Percentiles rank a stretch among this genome's conserved stretches.
These are phyloP conservation scores for Pollenia labialis DNA, from an alignment of 2,888 invertebrate species.

Conservation along the genomic window DNA sequence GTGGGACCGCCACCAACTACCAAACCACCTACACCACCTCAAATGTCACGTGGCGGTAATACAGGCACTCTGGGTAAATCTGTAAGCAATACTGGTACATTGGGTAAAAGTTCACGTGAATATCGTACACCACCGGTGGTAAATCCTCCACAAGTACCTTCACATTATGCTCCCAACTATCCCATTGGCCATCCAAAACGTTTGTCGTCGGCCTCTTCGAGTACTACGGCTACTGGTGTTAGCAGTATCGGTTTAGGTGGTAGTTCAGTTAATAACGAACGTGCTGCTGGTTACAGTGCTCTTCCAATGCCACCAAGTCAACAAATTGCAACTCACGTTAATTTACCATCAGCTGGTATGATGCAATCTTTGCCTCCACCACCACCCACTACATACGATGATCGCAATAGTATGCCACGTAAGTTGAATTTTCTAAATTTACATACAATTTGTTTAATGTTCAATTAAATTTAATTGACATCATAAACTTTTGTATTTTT, in stretches of 20 bases:
- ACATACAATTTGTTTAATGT: not conserved
- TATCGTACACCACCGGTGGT: constrained; percentile 98
- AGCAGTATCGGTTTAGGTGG: constrained; percentile 81
- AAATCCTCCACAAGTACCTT: constrained; percentile 98
- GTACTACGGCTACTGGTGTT: constrained; percentile 75
- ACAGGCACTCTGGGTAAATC: constrained; percentile 88
- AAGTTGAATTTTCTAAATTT: constrained; percentile 83
- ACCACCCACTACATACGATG: constrained; percentile 87
- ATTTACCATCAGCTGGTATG: constrained; percentile 89
- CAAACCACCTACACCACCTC: constrained; percentile 97
- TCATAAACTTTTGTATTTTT: constrained; percentile 21
- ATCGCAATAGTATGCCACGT: constrained; percentile 92
- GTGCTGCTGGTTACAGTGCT: constrained; percentile 94
- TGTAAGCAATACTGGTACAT: constrained; percentile 85
- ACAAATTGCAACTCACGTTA: constrained; percentile 85
- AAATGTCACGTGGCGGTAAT: constrained; percentile 87
- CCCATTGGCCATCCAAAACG: constrained; percentile 92
- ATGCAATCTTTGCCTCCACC: constrained; percentile 93
- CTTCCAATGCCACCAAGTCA: constrained; percentile 88
- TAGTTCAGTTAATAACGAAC: constrained; percentile 84
- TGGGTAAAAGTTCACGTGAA: constrained; percentile 91
- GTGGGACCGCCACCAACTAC: constrained; percentile 92
- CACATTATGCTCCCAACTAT: constrained; percentile 98
- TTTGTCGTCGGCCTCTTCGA: constrained; percentile 82
- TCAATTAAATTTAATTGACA: constrained; percentile 24